Base-by-base conservation (phyloP, 1,140 invertebrate genomes). In the Antheraea pernyi region DNA sequence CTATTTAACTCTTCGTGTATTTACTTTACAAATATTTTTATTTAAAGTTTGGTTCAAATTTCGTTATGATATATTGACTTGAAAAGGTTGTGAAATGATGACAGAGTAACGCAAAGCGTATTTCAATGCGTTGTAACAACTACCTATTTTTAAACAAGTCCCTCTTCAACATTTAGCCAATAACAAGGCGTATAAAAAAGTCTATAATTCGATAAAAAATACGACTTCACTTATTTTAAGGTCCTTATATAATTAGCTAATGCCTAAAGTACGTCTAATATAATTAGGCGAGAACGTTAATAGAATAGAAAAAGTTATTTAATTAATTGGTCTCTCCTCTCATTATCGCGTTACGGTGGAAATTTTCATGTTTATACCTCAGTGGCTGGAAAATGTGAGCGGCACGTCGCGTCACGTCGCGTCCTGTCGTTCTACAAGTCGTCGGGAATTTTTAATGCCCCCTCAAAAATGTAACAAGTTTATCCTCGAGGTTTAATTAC, bases 401-500 rank as follows among this genome's bases (percentile, higher is more conserved):
- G 69, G 65, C 71, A 75, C 69, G 68, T 70, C 71, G 69, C 60
- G 67, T 67, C 39, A 11, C 39, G 39, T 53, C 46, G 46, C 16
- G 10, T 53, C 16, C 16, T 13, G 46, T 53, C 46, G 46, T 53
- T 53, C 46, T 60, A 72, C 75, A 69, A 74, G 73, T 78, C 71
- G 71, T 75, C 71, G 70, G 76, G 46, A 67, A 71, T 73, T 73
- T 74, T 77, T 73, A 74, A 74, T 68, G 67, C 70, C 65, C 22
- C 70, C 68, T 63, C 72, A 73, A 77, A 73, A 74, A 72, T 62
- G 71, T 75, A 78, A 75, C 76, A 75, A 78, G 71, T 78, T 75
- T 75, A 78, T 73, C 69, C 72, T 65, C 59, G 46, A 46, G 70
- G 46, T 73, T 78, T 78, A 73, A 75, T 78, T 75, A 66, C 72